phyloP scores from a whole-genome alignment of 2,797 vertebrate genomes.

The Sebastes matsubarae region DNA sequence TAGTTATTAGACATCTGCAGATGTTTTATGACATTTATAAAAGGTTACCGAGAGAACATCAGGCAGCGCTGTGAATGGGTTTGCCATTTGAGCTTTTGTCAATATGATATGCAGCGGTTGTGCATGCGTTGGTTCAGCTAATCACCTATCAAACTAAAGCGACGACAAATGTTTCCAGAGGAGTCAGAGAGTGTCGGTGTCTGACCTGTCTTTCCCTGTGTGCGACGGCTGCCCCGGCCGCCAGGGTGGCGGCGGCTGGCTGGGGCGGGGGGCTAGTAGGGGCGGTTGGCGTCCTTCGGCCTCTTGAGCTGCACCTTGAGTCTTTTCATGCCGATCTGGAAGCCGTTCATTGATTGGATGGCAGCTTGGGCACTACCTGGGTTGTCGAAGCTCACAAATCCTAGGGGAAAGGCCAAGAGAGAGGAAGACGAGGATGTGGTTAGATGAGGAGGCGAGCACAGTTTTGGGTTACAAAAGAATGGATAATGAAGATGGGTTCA shows the following conservation, averaged over 20 bases:
- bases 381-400: constrained; percentile 99
- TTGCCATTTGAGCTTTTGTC: constrained; percentile 49
- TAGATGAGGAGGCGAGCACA: constrained; percentile 44
- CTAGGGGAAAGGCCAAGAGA: constrained; percentile 75
- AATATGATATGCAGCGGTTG: constrained; percentile 15
- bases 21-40: constrained; percentile 65
- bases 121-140: constrained; percentile 20
- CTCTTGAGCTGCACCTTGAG: constrained; percentile 99
- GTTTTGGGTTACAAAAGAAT: constrained; percentile 6
- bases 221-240: constrained; percentile 77
- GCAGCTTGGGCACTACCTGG: constrained; percentile 98
- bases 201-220: constrained; percentile 82
- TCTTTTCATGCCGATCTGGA: constrained; percentile 99
- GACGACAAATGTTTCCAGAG: constrained; percentile 3
- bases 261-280: constrained; percentile 89
- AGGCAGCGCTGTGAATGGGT: constrained; percentile 25
- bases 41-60: constrained; percentile 61
- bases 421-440: constrained; percentile 34
- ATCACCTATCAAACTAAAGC: constrained; percentile 33
- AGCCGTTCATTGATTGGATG: constrained; percentile 99
- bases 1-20: constrained; percentile 52
- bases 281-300: constrained; percentile 98
- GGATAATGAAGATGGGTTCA: constrained; percentile 31
- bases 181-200: rapidly evolving
- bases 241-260: constrained; percentile 67